Base-by-base conservation (phyloP, 1,140 invertebrate genomes). In the Eriocheir sinensis region DNA sequence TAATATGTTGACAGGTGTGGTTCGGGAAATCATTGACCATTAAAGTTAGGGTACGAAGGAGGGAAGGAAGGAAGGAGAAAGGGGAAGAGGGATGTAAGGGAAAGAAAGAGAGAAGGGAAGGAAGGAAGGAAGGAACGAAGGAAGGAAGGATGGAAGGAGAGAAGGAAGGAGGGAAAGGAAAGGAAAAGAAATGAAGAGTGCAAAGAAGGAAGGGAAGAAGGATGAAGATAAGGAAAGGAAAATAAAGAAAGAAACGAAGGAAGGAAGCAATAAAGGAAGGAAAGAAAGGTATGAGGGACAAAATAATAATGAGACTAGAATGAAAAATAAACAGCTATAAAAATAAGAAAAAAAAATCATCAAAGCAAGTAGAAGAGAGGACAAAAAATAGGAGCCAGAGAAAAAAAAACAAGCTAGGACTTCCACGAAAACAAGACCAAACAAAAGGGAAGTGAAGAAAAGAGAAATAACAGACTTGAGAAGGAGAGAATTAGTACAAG, bases 1-100 rank as follows among this genome's bases (percentile, higher is more conserved):
- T 53, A 53, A 53, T 53, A 53, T 9, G 1, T 0, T 53, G 48
- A 0, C 48, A 53, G 60, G 27, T 72, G 60, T 72, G 21, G 60
- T n/a, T n/a, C 60, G n/a, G n/a, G n/a, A n/a, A n/a, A n/a, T n/a
- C n/a, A n/a, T n/a, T n/a, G n/a, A n/a, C n/a, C 12, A 72, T 72
- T 15, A 72, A 72, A n/a, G 60, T 15, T 72, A n/a, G 12, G 8
- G 48, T 53, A 53, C 48, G 12, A 21, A 53, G 60, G 80, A 38
- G 80, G 32, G 60, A 79, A 72, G 90, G 53, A 48, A 48, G 89
- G 38, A 91, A 44, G 89, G 89, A 30, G 32, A 44, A 32, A 34
- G 44, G 15, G 79, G 12, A 6, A 41, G 15, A 2, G 12, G 15
- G 12, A 17, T 27, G 41, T 12, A 36, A 36, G 88, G 34, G n/a